Conservation (phyloP, 2,888 invertebrate genomes). For the Autographa pulchrina region DNA sequence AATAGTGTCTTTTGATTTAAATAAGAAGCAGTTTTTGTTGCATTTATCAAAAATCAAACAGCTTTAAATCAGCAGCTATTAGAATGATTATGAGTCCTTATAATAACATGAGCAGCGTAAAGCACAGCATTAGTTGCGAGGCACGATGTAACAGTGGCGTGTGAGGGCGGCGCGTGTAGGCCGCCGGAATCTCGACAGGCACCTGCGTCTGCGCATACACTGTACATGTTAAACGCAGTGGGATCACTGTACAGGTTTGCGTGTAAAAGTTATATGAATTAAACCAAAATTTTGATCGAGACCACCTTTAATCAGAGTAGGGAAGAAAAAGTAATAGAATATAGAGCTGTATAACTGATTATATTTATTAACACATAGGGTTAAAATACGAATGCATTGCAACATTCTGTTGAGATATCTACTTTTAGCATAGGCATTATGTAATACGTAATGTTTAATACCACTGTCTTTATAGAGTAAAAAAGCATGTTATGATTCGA, state of each 20-base stretch:
- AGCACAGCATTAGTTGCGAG: not conserved
- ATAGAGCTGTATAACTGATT: no score
- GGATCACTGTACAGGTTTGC: not conserved
- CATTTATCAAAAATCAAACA: not conserved
- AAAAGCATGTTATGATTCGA: not conserved
- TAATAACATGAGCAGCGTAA: not conserved
- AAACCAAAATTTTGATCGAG: no score
- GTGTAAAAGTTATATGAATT: no score
- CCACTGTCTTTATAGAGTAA: no score
- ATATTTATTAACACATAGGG: no score
- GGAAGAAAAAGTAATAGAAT: not conserved
- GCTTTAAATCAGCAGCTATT: not conserved
- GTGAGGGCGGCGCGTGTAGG: slow-evolving; percentile 38
- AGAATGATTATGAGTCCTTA: not conserved
- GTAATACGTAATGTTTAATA: no score
- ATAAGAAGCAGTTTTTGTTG: not conserved
- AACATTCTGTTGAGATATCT: no score
- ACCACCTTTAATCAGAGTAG: no score
- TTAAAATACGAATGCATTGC: no score
- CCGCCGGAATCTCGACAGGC: slow-evolving; percentile 33
- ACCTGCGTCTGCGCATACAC: slow-evolving; percentile 44
- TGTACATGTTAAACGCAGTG: not conserved
- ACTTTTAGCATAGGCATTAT: no score
- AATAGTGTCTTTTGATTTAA: not conserved
- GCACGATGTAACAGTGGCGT: slow-evolving; percentile 21